These are phyloP conservation scores for Drosophila neutralis DNA, from an alignment of 2,888 invertebrate genomes.

Conservation along the genomic window DNA sequence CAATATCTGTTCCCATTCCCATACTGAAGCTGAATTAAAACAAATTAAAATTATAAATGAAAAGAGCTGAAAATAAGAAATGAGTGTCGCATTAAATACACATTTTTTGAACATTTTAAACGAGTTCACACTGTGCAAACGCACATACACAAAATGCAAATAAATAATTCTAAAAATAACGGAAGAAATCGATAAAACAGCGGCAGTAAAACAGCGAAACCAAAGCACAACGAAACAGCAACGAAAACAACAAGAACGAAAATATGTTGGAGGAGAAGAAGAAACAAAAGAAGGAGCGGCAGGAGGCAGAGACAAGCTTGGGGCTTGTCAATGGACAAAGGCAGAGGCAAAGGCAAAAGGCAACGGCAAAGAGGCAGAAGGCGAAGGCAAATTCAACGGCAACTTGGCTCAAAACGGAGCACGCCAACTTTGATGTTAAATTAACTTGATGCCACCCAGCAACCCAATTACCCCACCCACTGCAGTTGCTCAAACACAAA, in stretches of 20 bases:
- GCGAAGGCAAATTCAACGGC: neutral
- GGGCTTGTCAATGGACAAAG: slow-evolving; percentile 27
- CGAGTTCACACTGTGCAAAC: neutral
- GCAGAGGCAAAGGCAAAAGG: slow-evolving; percentile 6
- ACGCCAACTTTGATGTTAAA: slow-evolving; percentile 60
- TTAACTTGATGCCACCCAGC: slow-evolving; percentile 36
- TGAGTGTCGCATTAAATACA: neutral
- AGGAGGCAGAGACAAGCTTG: slow-evolving; percentile 14
- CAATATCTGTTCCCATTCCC: neutral
- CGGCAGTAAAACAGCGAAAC: slow-evolving; percentile 59
- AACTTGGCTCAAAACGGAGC: slow-evolving; percentile 37
- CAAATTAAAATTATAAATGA: neutral
- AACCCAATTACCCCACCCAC: slow-evolving; percentile 23
- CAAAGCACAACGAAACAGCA: slow-evolving; percentile 58
- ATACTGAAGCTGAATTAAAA: neutral
- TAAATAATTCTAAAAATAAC: slow-evolving; percentile 79
- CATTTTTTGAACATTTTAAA: neutral
- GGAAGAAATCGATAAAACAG: slow-evolving; percentile 76
- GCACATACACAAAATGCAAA: slow-evolving; percentile 22
- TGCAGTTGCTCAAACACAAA: slow-evolving; percentile 10
- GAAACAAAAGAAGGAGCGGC: slow-evolving; percentile 6
- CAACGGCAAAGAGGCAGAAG: neutral
- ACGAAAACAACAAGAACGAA: slow-evolving; percentile 32
- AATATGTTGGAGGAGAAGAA: neutral
- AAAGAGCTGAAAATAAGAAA: neutral